Evolutionary conservation across 2,797 vertebrate species (phyloP), one percentile per base, ranked within the genome.

Genomic region (Harpagifer antarcticus): DNA sequence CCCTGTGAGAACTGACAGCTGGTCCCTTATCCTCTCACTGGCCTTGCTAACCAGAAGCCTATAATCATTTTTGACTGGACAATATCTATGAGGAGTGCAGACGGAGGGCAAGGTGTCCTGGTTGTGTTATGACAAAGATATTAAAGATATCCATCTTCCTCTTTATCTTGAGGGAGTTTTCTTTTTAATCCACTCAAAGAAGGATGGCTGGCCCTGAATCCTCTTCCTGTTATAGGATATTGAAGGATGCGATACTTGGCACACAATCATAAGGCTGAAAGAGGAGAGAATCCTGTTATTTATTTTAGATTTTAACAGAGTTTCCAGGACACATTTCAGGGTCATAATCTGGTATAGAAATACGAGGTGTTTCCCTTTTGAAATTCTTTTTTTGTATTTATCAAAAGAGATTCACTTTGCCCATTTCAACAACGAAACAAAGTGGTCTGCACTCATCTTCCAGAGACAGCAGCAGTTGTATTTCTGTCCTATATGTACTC

Each of bases 141-240:
- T 89, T 82, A 87, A 87, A 90, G 75, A 52, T 78, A 89, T 92
- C 81, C 27, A 62, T 92, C 88, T 90, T 87, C 83, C 79, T 88
- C 54, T 81, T 75, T 72, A 83, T 82, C 81, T 71, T 60, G 2
- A 6, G 74, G 76, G 64, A 63, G 63, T 66, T 79, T 72, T 75
- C 57, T 78, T 78, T 76, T 74, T 70, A 68, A 81, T 84, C 64
- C 62, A 52, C 44, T 68, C 52, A 12, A 14, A 31, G 31, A 14
- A 31, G 31, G 71, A 72, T 2, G 20, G 31, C 9, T 31, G 3
- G 15, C 37, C 27, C 54, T 23, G 42, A 44, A 64, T 40, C 54
- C 47, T 42, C 72, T 72, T 55, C 62, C 54, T 79, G 71, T 70
- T 66, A 68, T 65, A 69, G 44, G 50, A 76, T 49, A 69, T 57